phyloP scores from a whole-genome alignment of 2,888 invertebrate species.

The Allophyes oxyacanthae region DNA sequence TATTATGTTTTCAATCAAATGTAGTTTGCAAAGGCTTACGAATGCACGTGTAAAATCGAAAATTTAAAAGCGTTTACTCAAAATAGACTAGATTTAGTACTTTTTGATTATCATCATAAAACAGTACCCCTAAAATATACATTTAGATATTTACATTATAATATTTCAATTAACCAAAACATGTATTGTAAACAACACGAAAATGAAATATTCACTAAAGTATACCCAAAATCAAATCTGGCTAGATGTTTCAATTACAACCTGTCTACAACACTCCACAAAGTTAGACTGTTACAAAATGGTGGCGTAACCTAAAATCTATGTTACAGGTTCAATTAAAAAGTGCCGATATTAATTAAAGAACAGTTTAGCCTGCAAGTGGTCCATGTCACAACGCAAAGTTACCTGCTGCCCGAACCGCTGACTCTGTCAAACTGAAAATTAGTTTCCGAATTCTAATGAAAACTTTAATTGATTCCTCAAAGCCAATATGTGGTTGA shows the following conservation, averaged over 20 bases:
- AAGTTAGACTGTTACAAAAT: conserved; percentile 47
- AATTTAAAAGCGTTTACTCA: no score
- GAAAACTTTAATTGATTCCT: conserved; percentile 88
- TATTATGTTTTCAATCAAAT: no score
- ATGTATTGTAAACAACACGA: background rate
- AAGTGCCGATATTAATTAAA: conserved; percentile 73
- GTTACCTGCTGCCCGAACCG: conserved; percentile 76
- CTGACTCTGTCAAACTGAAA: conserved; percentile 87
- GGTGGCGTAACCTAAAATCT: conserved; percentile 42
- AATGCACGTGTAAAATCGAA: no score
- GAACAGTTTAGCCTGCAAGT: conserved; percentile 68
- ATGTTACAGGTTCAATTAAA: conserved; percentile 66
- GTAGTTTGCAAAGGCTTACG: no score
- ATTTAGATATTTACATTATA: no score
- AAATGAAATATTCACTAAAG: no score
- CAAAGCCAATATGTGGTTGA: conserved; percentile 82
- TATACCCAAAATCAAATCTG: conserved; percentile 1
- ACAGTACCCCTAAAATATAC: no score
- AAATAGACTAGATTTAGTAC: no score
- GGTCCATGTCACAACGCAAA: conserved; percentile 63
- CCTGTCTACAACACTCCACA: conserved; percentile 25
- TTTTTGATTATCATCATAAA: no score
- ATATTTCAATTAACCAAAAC: background rate
- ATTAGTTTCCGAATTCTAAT: conserved; percentile 85
- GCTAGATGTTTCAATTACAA: conserved; percentile 24